Evolutionary conservation across 2,888 invertebrate genomes (phyloP), one percentile per base, ranked within the genome.

Genomic region (Linhomoeus sp.): DNA sequence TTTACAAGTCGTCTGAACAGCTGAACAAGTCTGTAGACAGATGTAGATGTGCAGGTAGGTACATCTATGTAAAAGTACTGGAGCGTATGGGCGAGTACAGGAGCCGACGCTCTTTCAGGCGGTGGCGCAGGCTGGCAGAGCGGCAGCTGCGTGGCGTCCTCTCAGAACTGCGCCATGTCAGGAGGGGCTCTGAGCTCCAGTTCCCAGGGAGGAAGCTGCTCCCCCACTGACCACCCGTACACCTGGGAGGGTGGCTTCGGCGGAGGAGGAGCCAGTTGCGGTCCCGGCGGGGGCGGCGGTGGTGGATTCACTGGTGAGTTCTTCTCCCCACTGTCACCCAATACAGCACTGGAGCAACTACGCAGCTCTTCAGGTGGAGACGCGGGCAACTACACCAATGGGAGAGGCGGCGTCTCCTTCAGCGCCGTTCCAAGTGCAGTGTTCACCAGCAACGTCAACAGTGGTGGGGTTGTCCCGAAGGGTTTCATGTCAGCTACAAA

Each of bases 221-320:
- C 33, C 38, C 33, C 9, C 15, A 40, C 33, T 12, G 26, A 22
- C 20, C 12, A 37, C 7, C 19, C 23, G n/a, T 51, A 45, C 47
- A 40, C 35, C 5, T 42, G 50, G 20, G 24, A 37, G 1, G 56
- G 56, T 7, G 56, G 56, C 19, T 56, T 54, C 41, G 56, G 56
- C 3, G 56, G 56, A 1, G 56, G 56, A 12, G 56, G 54, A 19
- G 54, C 51, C 12, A 45, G 53, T 26, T 58, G 59, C 46, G 56
- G 55, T 5, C 41, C 52, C 22, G 51, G 51, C 5, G 57, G 58
- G 17, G 56, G 57, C 1, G 54, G 57, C 24, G 58, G 58, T 20
- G 58, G 51, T 2, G 58, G 58, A 5, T 55, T 52, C 42, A 25
- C n/a, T 23, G 57, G 51, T 23, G 50, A 50, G 23, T 12, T 29